Conservation (phyloP, 1,140 invertebrate species). For the Neotoxoptera formosana region DNA sequence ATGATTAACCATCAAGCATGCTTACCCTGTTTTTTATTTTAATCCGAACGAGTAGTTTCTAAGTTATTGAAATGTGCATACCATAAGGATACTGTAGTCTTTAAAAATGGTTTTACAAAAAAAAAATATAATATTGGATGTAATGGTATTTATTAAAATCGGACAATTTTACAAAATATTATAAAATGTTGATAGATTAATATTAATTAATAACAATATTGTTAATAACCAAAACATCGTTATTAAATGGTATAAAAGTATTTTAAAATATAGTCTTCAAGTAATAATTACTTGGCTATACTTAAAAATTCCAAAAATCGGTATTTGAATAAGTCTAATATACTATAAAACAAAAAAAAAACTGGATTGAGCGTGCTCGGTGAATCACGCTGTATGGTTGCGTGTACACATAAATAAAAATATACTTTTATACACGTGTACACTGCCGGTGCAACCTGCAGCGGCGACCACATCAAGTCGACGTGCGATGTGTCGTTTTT, state of each 20-base stretch:
- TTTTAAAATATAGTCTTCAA: no score
- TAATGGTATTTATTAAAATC: background rate
- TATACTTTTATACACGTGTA: background rate
- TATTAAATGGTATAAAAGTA: background rate
- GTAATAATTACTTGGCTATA: no score
- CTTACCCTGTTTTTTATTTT: no score
- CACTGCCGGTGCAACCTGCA: background rate
- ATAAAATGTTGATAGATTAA: background rate
- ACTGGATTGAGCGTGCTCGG: background rate
- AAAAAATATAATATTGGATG: background rate
- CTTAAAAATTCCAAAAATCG: background rate
- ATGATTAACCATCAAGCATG: background rate
- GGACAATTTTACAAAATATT: background rate
- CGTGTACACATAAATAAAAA: background rate
- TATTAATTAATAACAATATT: background rate
- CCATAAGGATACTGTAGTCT: background rate
- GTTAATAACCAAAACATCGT: background rate
- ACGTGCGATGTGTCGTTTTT: background rate
- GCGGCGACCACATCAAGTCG: background rate
- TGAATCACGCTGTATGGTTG: background rate
- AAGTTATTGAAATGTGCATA: background rate
- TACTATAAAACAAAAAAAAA: no score
- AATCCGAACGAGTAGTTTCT: no score
- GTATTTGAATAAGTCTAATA: background rate
- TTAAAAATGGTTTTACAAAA: background rate